Conservation (phyloP, 2,888 invertebrate genomes). For the Lasioglossum malachurum region DNA sequence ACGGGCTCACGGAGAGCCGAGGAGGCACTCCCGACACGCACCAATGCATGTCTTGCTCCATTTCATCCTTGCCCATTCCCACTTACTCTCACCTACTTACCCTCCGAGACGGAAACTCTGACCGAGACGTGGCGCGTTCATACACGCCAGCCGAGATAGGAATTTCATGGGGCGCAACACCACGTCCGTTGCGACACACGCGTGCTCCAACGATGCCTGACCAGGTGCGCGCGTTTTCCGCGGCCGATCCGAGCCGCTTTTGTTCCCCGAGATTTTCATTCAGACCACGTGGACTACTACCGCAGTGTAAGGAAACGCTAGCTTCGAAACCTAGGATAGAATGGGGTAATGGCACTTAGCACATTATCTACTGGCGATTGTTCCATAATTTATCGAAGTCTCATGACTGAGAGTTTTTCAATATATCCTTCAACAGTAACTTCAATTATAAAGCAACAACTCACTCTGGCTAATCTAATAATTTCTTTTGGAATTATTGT, state of each 20-base stretch:
- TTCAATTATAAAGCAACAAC: too few relatives aligned
- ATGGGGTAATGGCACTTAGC: neutral
- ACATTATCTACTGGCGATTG: neutral
- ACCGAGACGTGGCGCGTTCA: constrained; percentile 69
- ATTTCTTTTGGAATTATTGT: too few relatives aligned
- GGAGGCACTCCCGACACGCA: constrained; percentile 84
- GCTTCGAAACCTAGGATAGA: neutral
- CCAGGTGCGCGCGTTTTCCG: constrained; percentile 19
- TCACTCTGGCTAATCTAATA: too few relatives aligned
- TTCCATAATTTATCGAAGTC: too few relatives aligned
- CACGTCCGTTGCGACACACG: constrained; percentile 67
- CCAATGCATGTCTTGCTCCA: constrained; percentile 84
- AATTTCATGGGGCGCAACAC: constrained; percentile 69
- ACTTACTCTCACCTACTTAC: constrained; percentile 83
- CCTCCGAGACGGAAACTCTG: constrained; percentile 81
- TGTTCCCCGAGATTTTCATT: neutral
- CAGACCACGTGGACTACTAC: neutral
- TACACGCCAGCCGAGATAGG: constrained; percentile 56
- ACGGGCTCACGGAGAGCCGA: constrained; percentile 48
- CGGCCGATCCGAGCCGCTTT: neutral
- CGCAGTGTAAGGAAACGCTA: neutral
- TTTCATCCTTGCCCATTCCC: constrained; percentile 82
- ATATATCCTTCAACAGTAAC: too few relatives aligned
- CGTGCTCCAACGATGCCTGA: constrained; percentile 33
- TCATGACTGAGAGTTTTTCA: too few relatives aligned